phyloP scores from a whole-genome alignment of 1,140 invertebrate genomes.

The Dermatophagoides farinae region DNA sequence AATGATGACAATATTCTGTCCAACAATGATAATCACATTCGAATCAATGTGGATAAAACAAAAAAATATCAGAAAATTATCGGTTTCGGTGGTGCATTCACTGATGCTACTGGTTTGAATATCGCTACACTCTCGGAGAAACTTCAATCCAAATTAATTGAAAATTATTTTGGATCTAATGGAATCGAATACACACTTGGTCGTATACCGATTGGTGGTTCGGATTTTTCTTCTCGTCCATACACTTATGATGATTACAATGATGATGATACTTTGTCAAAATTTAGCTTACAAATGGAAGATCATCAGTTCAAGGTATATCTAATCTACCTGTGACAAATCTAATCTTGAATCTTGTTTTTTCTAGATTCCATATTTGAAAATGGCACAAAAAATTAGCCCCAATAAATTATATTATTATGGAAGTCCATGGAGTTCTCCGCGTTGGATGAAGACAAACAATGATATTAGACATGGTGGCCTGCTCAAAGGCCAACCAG shows the following conservation, averaged over 20 bases:
- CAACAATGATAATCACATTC: neutral
- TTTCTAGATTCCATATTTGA: slow-evolving; percentile 41
- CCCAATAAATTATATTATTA: slow-evolving; percentile 34
- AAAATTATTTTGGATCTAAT: slow-evolving; percentile 9
- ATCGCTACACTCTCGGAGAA: neutral
- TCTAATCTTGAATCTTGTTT: neutral
- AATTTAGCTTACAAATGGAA: slow-evolving; percentile 42
- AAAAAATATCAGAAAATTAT: slow-evolving; percentile 27
- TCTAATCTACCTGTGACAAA: neutral
- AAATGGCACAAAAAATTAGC: slow-evolving; percentile 29
- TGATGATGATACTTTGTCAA: slow-evolving; percentile 37
- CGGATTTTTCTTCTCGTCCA: slow-evolving; percentile 48
- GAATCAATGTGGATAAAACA: slow-evolving; percentile 11
- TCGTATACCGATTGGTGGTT: slow-evolving; percentile 55
- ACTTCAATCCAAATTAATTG: neutral
- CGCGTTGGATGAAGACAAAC: slow-evolving; percentile 32
- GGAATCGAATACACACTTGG: slow-evolving; percentile 48
- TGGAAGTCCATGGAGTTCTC: slow-evolving; percentile 48
- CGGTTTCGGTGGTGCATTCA: slow-evolving; percentile 69
- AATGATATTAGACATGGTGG: slow-evolving; percentile 27
- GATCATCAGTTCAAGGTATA: slow-evolving; percentile 40
- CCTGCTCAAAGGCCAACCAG: slow-evolving; percentile 26
- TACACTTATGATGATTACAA: slow-evolving; percentile 45
- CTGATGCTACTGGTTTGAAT: slow-evolving; percentile 42
- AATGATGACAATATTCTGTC: neutral